phyloP scores from a whole-genome alignment of 2,888 invertebrate genomes.

The Ornithoptera priamus region DNA sequence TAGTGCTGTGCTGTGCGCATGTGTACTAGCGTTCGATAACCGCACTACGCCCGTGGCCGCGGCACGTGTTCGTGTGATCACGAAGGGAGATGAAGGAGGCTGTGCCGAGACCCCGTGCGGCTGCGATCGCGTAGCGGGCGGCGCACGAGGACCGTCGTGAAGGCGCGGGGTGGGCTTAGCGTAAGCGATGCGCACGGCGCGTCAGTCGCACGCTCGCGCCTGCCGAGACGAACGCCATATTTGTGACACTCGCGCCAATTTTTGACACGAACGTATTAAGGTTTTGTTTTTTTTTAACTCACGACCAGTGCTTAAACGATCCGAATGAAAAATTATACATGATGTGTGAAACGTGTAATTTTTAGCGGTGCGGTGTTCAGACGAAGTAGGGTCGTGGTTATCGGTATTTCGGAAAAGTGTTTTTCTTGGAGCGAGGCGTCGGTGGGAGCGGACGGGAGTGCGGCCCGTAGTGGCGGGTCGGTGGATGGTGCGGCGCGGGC shows the following conservation, averaged over 20 bases:
- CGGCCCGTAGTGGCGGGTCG: slow-evolving; percentile 60
- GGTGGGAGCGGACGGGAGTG: slow-evolving; percentile 49
- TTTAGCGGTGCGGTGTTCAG: slow-evolving; percentile 42
- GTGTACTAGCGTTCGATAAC: slow-evolving; percentile 74
- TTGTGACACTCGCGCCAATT: slow-evolving; percentile 49
- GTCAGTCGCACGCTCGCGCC: slow-evolving; percentile 69
- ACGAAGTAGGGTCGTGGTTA: slow-evolving; percentile 47
- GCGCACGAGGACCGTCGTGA: slow-evolving; percentile 33
- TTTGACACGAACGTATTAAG: slow-evolving; percentile 39
- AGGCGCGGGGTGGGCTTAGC: slow-evolving; percentile 48
- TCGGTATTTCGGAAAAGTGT: slow-evolving; percentile 61
- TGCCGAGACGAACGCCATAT: slow-evolving; percentile 53
- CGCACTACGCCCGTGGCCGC: slow-evolving; percentile 64
- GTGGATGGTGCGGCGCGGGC: slow-evolving; percentile 74
- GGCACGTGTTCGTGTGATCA: slow-evolving; percentile 64
- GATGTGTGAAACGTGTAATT: slow-evolving; percentile 45
- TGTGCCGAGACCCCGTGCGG: slow-evolving; percentile 44
- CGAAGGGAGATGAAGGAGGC: slow-evolving; percentile 60
- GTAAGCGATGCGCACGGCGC: slow-evolving; percentile 37
- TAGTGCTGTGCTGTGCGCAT: slow-evolving; percentile 64
- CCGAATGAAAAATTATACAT: slow-evolving; percentile 48
- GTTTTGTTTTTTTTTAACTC: slow-evolving; percentile 41
- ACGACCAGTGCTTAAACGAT: slow-evolving; percentile 42
- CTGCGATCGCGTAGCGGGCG: slow-evolving; percentile 36
- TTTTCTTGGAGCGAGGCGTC: slow-evolving; percentile 65